Evolutionary conservation across 2,113 vertebrate species (phyloP).

Genomic region (Pholis gunnellus): DNA sequence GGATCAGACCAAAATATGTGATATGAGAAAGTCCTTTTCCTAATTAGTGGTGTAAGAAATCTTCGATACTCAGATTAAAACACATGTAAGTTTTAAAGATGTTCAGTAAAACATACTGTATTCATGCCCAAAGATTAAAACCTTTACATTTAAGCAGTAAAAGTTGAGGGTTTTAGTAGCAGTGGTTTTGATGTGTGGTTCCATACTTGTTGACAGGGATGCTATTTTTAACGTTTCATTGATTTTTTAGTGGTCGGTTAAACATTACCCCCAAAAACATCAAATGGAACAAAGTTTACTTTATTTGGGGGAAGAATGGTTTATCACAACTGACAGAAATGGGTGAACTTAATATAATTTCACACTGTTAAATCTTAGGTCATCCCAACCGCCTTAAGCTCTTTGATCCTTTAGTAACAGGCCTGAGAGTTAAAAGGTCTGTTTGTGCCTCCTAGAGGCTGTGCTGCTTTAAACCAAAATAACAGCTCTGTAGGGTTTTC

Average conservation of each 20-base stretch:
- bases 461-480: not conserved
- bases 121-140: not conserved
- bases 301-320: not conserved
- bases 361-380: not conserved
- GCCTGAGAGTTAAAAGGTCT: not conserved
- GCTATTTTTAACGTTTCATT: constrained; percentile 67
- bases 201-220: not conserved
- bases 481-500: not conserved
- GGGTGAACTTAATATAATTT: not conserved
- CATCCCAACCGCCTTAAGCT: not conserved
- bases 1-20: not conserved
- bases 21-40: not conserved
- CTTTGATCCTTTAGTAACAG: not conserved
- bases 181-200: not conserved
- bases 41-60: not conserved
- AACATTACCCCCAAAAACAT: constrained; percentile 44
- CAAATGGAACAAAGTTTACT: not conserved
- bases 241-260: constrained; percentile 44
- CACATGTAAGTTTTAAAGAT: not conserved
- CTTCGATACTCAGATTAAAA: not conserved
- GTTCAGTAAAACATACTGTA: not conserved
- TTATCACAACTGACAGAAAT: not conserved
- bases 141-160: not conserved
- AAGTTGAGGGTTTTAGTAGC: not conserved
- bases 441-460: not conserved